Evolutionary conservation across 2,888 invertebrate species (phyloP), one percentile per base, ranked within the genome.

Genomic region (Clitarchus hookeri): DNA sequence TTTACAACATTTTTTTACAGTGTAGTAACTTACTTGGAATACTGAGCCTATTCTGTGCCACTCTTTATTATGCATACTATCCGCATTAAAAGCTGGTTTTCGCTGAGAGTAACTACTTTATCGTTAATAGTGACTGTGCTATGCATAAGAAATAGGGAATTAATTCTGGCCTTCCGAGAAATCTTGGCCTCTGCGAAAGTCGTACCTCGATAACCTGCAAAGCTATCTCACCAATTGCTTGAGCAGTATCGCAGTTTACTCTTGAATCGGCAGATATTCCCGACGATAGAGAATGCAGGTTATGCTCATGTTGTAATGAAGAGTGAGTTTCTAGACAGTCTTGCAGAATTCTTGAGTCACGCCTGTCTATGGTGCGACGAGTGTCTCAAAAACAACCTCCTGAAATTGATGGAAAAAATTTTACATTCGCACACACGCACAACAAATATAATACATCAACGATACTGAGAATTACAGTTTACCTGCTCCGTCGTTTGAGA

Each of bases 61-160:
- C 79, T 79, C 79, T 79, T 79, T 0, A 79, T 79, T 23, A 79
- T 16, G 79, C 79, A 79, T 79, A 79, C 79, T 79, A n/a, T n/a
- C 48, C 13, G 79, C 79, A 79, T 79, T 12, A 79, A n/a, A 79
- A 79, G 79, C 4, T 79, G 79, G 25, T 79, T n/a, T 79, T 0
- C 25, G 23, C 79, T 79, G 78, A 78, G 6, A 13, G 78, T 3
- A 78, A 36, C 36, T 36, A 36, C 12, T 11, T n/a, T 23, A 79
- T 79, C 13, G 12, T 27, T 79, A 79, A 79, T 79, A n/a, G 25
- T 79, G 79, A 79, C n/a, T n/a, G 0, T 23, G 23, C 23, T 79
- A n/a, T 79, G 27, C 79, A 79, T n/a, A 79, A 79, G 79, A 12
- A 23, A 79, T 79, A 79, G 25, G 25, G 79, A 0, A 79, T 79